Evolutionary conservation across 2,888 invertebrate species (phyloP).

Genomic region (Lepidonotus clava): DNA sequence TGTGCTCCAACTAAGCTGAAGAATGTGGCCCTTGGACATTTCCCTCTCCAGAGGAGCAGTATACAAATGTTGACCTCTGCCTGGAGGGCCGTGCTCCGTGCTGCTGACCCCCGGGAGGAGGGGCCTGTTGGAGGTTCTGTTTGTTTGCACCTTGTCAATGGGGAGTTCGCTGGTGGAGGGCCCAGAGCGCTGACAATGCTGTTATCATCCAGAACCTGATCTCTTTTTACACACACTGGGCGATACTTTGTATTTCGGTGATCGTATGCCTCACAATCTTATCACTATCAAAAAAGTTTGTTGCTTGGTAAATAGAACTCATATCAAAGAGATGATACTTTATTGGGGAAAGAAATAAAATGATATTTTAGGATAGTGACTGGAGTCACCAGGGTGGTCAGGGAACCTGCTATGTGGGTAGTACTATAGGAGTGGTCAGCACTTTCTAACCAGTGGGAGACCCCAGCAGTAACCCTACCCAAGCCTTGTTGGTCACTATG

Average conservation of each 20-base stretch:
- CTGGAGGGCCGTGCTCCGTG: neutral
- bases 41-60: neutral
- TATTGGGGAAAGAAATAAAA: too few species aligned
- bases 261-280: too few species aligned
- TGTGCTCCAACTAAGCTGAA: constrained; percentile 17
- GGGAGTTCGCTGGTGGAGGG: too few species aligned
- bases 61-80: neutral
- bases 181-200: too few species aligned
- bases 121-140: neutral
- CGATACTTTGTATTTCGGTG: too few species aligned
- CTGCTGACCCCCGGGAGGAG: neutral
- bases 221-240: too few species aligned
- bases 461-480: neutral
- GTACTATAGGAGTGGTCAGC: constrained; percentile 32
- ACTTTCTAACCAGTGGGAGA: constrained; percentile 30
- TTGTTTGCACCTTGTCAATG: constrained; percentile 33
- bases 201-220: too few species aligned
- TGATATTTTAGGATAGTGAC: too few species aligned
- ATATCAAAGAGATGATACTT: too few species aligned
- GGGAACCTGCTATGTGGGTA: too few species aligned
- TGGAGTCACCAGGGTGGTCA: neutral
- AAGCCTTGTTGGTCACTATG: neutral
- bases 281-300: too few species aligned
- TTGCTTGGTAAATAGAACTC: too few species aligned
- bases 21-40: constrained; percentile 13